Base-by-base conservation (phyloP, 2,113 vertebrate species). In the Amphilophus citrinellus region DNA sequence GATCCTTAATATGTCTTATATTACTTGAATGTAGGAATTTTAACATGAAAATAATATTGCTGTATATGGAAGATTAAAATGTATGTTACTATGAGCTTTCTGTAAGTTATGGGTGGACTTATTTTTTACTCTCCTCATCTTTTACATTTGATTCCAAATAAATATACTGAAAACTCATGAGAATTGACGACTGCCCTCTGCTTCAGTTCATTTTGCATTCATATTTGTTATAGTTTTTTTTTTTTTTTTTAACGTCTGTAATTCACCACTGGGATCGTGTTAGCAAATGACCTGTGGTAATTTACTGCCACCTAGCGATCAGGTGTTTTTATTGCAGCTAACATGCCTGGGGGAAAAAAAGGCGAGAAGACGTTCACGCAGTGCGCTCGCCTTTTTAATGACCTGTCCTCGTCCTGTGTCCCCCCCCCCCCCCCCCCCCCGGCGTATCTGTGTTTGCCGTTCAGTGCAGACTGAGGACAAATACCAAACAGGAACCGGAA, bases 1-100 rank as follows among this genome's bases (percentile, higher is more conserved):
- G 17, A 75, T 83, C 32, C 76, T 86, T 89, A 56, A 60, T 65
- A 77, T 96, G 79, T 96, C 88, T 96, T 92, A 93, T 94, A 93
- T 95, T 97, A 97, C 96, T 97, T 97, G 96, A 98, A 97, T 97
- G 91, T 97, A 95, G 95, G 94, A 95, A 90, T 96, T 95, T 96
- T 93, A 92, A 89, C 66, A 83, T 84, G 39, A 85, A 89, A 88
- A 87, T 91, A 92, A 83, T 62, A 84, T 59, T 89, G 93, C 92
- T 97, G 96, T 97, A 97, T 95, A 96, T 96, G 62, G 78, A 85
- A 88, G 82, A 86, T 78, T 35, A 86, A 78, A 84, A 68, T 94
- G 84, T 97, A 90, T 73, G 88, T 93, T 96, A 95, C 93, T 94
- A 79, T 87, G 91, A 92, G 81, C 77, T 92, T 78, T 88, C 80